phyloP scores from a whole-genome alignment of 2,888 invertebrate species.

The Amphipyra tragopoginis region DNA sequence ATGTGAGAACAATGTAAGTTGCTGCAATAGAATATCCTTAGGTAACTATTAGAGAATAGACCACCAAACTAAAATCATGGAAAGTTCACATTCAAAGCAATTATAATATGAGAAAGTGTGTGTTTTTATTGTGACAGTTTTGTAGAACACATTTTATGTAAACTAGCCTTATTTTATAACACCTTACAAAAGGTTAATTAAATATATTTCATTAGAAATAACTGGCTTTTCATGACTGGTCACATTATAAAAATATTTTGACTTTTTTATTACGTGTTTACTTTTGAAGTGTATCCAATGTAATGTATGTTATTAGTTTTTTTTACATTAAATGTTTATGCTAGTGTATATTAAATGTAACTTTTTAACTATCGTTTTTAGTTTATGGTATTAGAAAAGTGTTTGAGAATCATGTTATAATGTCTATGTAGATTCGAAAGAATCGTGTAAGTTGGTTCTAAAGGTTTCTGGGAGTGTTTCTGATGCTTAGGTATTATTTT shows the following conservation, averaged over 20 bases:
- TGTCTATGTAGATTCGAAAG: too few species aligned
- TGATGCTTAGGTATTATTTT: too few species aligned
- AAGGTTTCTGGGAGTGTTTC: too few species aligned
- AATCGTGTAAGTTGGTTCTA: too few species aligned
- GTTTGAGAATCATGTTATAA: neutral
- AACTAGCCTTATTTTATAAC: neutral
- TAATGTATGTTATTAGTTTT: slow-evolving; percentile 6
- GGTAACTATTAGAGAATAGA: too few species aligned
- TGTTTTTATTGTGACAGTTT: neutral
- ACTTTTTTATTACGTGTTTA: slow-evolving; percentile 14
- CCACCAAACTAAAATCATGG: too few species aligned
- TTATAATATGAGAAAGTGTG: too few species aligned
- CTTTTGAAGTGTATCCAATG: slow-evolving; percentile 6
- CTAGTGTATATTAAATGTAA: neutral
- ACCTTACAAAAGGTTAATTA: neutral
- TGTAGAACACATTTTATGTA: neutral
- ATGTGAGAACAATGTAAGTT: too few species aligned
- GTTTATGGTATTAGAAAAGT: slow-evolving; percentile 6
- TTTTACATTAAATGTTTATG: neutral
- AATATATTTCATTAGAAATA: slow-evolving; percentile 16
- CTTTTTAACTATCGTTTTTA: slow-evolving; percentile 1
- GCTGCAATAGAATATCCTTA: too few species aligned
- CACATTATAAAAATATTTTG: slow-evolving; percentile 27
- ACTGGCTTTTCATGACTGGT: slow-evolving; percentile 6
- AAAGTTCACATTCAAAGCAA: too few species aligned